Conservation (phyloP, 2,888 invertebrate genomes). For the Sepioteuthis lessoniana region DNA sequence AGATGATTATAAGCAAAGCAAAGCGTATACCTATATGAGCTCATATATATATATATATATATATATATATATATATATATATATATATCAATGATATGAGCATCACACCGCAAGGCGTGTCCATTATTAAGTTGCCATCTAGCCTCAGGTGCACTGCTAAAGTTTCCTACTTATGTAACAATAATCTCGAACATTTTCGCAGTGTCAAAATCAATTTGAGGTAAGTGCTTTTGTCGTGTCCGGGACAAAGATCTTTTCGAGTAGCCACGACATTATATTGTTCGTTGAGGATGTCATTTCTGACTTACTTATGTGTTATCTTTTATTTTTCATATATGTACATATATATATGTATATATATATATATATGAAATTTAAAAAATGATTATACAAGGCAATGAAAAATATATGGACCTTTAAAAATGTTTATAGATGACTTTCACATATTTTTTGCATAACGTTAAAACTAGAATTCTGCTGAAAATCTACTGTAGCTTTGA, state of each 20-base stretch:
- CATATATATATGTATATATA: neutral
- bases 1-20: neutral
- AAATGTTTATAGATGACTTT: neutral
- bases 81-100: neutral
- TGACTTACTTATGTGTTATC: neutral
- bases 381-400: neutral
- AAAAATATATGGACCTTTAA: neutral
- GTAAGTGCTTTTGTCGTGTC: neutral
- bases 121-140: neutral
- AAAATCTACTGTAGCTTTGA: too few species aligned
- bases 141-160: neutral
- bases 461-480: too few species aligned
- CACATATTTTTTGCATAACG: too few species aligned
- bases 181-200: neutral
- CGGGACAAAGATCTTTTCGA: neutral
- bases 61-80: neutral
- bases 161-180: neutral
- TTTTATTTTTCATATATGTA: too few species aligned
- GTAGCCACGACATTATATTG: neutral
- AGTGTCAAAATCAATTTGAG: slow-evolving; percentile 8
- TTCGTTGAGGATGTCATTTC: neutral
- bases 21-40: neutral
- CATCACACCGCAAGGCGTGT: neutral
- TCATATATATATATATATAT: neutral
- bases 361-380: neutral